phyloP scores from a whole-genome alignment of 2,888 invertebrate species.

The Lepas anatifera region DNA sequence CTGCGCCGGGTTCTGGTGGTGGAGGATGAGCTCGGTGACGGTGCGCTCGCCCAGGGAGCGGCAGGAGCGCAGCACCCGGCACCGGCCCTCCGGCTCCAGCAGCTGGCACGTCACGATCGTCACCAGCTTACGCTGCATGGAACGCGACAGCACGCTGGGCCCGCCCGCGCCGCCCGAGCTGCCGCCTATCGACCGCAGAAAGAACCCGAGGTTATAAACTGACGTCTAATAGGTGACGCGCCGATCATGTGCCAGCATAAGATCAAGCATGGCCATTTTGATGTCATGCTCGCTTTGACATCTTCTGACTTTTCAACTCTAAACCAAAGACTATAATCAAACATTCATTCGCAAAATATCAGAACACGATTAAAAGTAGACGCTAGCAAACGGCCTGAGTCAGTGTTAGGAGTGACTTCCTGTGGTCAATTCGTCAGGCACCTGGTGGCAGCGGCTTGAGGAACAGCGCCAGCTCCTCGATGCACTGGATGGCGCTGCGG shows the following conservation, averaged over 20 bases:
- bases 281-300: too few relatives aligned
- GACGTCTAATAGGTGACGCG: too few relatives aligned
- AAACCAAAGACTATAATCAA: too few relatives aligned
- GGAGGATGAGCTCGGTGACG: conserved; percentile 82
- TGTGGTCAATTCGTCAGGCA: too few relatives aligned
- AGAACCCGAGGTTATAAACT: too few relatives aligned
- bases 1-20: conserved; percentile 93
- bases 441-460: conserved; percentile 60
- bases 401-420: too few relatives aligned
- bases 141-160: conserved; percentile 53
- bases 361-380: too few relatives aligned
- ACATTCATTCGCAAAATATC: too few relatives aligned
- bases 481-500: conserved; percentile 56
- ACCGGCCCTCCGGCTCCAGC: conserved; percentile 62
- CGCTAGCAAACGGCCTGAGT: too few relatives aligned
- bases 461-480: conserved; percentile 77
- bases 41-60: conserved; percentile 83
- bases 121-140: conserved; percentile 91
- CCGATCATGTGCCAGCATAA: too few relatives aligned
- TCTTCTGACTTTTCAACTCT: too few relatives aligned
- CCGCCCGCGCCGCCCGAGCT: conserved; percentile 30
- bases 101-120: conserved; percentile 85
- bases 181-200: not conserved
- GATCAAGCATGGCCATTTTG: too few relatives aligned
- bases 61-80: conserved; percentile 37